Conservation (phyloP, 2,888 invertebrate species). For the Lymantria dispar region DNA sequence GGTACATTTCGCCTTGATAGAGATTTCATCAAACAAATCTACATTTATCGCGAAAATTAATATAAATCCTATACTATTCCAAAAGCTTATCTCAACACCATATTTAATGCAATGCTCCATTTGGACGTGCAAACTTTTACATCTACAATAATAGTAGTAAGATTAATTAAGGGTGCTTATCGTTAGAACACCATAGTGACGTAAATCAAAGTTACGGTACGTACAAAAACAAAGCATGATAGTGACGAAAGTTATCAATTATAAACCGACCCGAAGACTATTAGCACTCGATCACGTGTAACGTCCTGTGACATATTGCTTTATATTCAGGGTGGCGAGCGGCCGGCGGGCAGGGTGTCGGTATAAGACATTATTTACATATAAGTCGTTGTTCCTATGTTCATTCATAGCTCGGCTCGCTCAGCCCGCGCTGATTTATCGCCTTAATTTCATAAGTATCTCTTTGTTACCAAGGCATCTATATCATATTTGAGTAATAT, state of each 20-base stretch:
- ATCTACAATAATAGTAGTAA: too few species aligned
- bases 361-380: slow-evolving; percentile 75
- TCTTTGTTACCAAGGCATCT: slow-evolving; percentile 74
- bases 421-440: slow-evolving; percentile 70
- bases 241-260: slow-evolving; percentile 22
- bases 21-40: too few species aligned
- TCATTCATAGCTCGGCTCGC: slow-evolving; percentile 68
- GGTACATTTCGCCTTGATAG: too few species aligned
- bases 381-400: slow-evolving; percentile 72
- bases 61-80: too few species aligned
- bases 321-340: slow-evolving; percentile 63
- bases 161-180: not conserved
- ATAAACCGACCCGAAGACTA: slow-evolving; percentile 35
- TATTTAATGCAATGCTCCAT: too few species aligned
- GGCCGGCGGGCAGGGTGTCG: slow-evolving; percentile 48
- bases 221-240: not conserved
- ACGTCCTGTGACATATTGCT: slow-evolving; percentile 65
- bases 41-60: too few species aligned
- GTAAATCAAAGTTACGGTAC: not conserved
- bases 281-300: slow-evolving; percentile 55
- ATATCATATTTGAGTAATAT: slow-evolving; percentile 69
- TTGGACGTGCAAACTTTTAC: too few species aligned
- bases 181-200: not conserved
- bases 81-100: too few species aligned
- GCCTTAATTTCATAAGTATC: slow-evolving; percentile 81